Evolutionary conservation across 2,113 vertebrate genomes (phyloP), one percentile per base, ranked within the genome.

Genomic region (Tylochromis polylepis): DNA sequence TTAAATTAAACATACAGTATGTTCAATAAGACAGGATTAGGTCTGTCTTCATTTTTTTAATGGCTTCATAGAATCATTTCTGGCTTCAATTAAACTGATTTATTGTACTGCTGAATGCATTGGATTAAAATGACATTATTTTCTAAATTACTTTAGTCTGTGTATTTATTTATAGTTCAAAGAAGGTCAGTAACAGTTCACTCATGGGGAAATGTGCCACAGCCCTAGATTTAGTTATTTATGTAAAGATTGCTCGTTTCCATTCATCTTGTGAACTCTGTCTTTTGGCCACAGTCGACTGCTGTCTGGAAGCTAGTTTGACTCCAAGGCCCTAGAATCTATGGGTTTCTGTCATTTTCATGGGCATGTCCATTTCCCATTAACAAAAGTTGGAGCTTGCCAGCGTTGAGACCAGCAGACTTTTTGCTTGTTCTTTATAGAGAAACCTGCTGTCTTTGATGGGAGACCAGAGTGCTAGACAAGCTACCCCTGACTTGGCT

Each of bases 81-180:
- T 38, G 70, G 77, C 59, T 56, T 88, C 59, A 72, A n/a, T 75
- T 87, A 62, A 84, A 86, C 78, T 78, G 87, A 62, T 67, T 70
- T 38, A 41, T 70, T 84, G 67, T 91, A 86, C 80, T 83, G 81
- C 62, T 86, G 84, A 85, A 82, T 84, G 91, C 82, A 87, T 88
- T 70, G 49, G 20, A 88, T 77, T 90, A 88, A 94, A 88, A 81
- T 67, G 36, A 67, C 79, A 20, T 60, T 65, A 82, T 93, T 91
- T 92, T 92, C 70, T 92, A 87, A 85, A 59, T 27, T 4, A 3
- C 18, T n/a, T 1, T 11, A 3, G 81, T 80, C 46, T 18, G 60
- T 78, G 41, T 82, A 0, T 67, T 49, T 9, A 62, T 82, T 82
- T 67, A 7, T 24, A 36, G 24, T 58, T 88, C 15, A 49, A n/a